phyloP scores from a whole-genome alignment of 2,797 vertebrate species.

The Balearica regulorum region DNA sequence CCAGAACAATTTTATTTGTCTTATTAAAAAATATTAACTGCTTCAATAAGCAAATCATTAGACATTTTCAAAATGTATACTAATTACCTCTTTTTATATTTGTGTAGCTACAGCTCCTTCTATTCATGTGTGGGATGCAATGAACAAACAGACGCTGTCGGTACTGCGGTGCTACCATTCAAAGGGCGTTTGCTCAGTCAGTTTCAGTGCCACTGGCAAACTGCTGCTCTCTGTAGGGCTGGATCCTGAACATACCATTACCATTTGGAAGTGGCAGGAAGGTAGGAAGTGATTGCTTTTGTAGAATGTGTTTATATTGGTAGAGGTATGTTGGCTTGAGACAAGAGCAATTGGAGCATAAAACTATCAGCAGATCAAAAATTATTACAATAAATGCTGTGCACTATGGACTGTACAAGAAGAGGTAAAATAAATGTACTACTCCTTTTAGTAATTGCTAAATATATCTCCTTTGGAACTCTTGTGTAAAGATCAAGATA shows the following conservation, averaged over 20 bases:
- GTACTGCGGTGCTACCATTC: constrained; percentile 93
- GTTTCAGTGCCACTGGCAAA: constrained; percentile 97
- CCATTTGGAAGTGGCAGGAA: constrained; percentile 99
- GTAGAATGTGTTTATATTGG: background rate
- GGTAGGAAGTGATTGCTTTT: constrained; percentile 73
- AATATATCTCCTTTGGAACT: background rate
- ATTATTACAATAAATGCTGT: background rate
- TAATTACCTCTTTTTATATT: background rate
- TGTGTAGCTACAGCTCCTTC: constrained; percentile 89
- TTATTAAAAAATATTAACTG: background rate
- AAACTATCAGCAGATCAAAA: background rate
- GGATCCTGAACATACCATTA: constrained; percentile 91
- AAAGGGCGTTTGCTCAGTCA: constrained; percentile 92
- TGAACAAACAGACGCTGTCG: constrained; percentile 93
- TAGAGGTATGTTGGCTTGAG: background rate
- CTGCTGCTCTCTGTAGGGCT: constrained; percentile 93
- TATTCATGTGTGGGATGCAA: constrained; percentile 96
- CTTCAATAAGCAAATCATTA: background rate
- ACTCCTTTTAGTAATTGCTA: background rate
- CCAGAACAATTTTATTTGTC: background rate
- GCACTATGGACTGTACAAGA: background rate
- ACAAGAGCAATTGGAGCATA: background rate
- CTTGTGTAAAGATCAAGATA: background rate
- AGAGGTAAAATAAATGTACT: background rate
- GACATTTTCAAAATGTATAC: background rate